phyloP scores from a whole-genome alignment of 2,888 invertebrate genomes.

The Rhynchonema sp. region DNA sequence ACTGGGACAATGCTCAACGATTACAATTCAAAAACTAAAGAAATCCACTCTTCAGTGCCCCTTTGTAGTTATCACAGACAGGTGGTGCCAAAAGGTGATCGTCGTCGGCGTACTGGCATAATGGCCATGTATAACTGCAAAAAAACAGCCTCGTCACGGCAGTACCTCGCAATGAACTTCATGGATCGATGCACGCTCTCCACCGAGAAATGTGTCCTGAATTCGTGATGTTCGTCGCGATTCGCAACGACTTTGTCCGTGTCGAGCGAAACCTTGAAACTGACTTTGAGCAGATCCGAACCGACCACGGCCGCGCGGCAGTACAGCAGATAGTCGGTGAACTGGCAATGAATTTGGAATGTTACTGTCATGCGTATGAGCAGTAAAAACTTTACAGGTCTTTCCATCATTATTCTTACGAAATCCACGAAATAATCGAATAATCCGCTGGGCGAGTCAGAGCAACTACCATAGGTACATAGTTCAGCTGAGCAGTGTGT shows the following conservation, averaged over 20 bases:
- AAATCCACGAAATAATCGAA: not conserved
- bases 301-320: not conserved
- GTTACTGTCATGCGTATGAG: not conserved
- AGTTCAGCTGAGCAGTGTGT: not conserved
- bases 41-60: no score
- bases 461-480: no score
- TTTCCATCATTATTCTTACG: no score
- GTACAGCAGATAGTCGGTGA: not conserved
- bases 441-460: no score
- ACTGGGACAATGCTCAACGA: no score
- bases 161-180: not conserved
- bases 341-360: not conserved
- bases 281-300: not conserved
- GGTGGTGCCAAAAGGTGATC: no score
- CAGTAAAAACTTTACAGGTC: no score
- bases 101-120: no score
- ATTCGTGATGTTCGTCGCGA: not conserved
- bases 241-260: not conserved
- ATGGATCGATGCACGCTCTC: not conserved
- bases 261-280: not conserved
- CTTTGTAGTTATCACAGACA: no score
- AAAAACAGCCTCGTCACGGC: no score
- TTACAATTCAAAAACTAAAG: no score
- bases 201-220: not conserved
- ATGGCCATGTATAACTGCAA: no score